Evolutionary conservation across 2,888 invertebrate genomes (phyloP).

Genomic region (Cetonia aurata): DNA sequence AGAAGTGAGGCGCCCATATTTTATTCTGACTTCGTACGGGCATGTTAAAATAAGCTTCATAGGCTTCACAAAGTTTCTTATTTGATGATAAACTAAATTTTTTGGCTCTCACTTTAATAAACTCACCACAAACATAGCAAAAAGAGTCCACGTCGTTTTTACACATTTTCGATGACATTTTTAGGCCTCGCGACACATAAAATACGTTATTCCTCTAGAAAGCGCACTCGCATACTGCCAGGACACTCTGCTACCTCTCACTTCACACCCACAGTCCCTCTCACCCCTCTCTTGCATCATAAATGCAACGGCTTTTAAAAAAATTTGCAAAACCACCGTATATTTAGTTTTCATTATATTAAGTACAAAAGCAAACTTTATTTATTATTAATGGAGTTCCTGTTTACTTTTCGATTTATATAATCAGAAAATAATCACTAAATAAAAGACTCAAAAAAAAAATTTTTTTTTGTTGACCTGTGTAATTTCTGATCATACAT

Average conservation of each 20-base stretch:
- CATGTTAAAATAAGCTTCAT: background rate
- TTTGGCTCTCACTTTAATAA: conserved; percentile 1
- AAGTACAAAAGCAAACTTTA: too few species aligned
- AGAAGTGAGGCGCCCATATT: background rate
- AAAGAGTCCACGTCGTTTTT: background rate
- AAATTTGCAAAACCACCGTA: too few species aligned
- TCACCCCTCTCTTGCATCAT: too few species aligned
- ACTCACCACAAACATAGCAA: conserved; percentile 3
- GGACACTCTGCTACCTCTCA: background rate
- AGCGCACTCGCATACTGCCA: background rate
- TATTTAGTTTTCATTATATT: too few species aligned
- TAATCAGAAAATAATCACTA: too few species aligned
- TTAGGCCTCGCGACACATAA: background rate
- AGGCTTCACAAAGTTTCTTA: background rate
- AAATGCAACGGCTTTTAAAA: too few species aligned
- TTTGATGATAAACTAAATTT: background rate
- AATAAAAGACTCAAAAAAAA: too few species aligned
- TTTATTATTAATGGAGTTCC: too few species aligned
- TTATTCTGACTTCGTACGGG: background rate
- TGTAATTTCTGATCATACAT: too few species aligned
- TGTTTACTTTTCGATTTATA: too few species aligned
- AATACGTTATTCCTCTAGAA: conserved; percentile 1
- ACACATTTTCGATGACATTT: background rate
- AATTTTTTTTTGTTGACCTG: too few species aligned
- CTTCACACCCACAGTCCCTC: background rate